Base-by-base conservation (phyloP, 2,888 invertebrate species). In the Drosophila borborema region DNA sequence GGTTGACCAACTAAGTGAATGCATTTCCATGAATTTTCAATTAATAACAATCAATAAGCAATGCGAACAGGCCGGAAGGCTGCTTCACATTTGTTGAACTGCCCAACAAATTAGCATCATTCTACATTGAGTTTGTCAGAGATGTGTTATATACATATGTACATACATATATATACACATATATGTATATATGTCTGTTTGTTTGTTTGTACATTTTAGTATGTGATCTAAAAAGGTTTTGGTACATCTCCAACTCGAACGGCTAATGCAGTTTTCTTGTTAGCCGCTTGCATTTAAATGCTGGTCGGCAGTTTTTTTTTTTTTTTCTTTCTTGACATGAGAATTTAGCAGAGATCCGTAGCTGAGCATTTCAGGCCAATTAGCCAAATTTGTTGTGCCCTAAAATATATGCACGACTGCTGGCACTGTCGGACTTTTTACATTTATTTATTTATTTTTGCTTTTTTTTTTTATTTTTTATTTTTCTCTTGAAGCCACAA, bases 231-330 rank as follows among this genome's bases (percentile, higher is more conserved):
- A 61, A 72, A 72, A 73, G 76, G 64, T 64, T 68, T 59, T n/a
- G 18, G n/a, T 28, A 18, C 60, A 60, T 48, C 59, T 48, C 28
- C 28, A 45, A 9, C 31, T 28, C 20, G 10, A 7, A 34, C 55
- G 58, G 67, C 77, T 89, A 86, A 86, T 86, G 86, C 82, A 86
- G 82, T 86, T 86, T 77, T 71, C 86, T 77, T 86, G 89, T 86
- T 73, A 82, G 75, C 73, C 71, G 66, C 74, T 79, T 84, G 89
- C 87, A 89, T 86, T 72, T 84, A 60, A 85, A 80, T 83, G 79
- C 68, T 59, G 67, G 67, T 60, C 59, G 64, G 55, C 70, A 64
- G 67, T 46, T 67, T 58, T 69, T 20, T 48, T 12, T 69, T 14
- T 48, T 4, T 28, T 28, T 64, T 58, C 67, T 16, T 23, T 18